Base-by-base conservation (phyloP, 2,888 invertebrate species). In the Sclerodermus sp. region DNA sequence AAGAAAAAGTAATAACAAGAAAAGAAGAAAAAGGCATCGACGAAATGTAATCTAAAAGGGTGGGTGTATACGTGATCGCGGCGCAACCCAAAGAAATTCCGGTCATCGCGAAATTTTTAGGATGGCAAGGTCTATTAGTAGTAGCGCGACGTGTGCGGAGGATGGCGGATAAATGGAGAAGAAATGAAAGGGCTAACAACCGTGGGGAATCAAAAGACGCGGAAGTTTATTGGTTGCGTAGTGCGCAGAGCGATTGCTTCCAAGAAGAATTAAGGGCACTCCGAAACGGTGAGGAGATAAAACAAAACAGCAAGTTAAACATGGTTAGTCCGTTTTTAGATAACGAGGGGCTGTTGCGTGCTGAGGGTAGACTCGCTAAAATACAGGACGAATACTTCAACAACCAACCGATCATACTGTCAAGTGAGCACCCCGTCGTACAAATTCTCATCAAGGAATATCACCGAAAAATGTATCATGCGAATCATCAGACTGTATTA, bases 401-500 rank as follows among this genome's bases (percentile, higher is more conserved):
- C 2, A 39, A 50, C 3, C 16, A 1, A n/a, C 56, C 55, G 0
- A 42, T 48, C 15, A 60, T 57, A 42, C 8, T 60, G 13, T 47
- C 51, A 23, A 51, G 53, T 15, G 31, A 42, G 42, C 52, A 51
- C n/a, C 46, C 32, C 3, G 12, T 29, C 9, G 41, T 47, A 2
- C 18, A 42, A 18, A 30, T 56, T n/a, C n/a, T 55, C 10, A 34
- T 57, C 1, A 31, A 32, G 1, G 31, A 53, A 1, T 51, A 49
- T 16, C 57, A 61, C 39, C 14, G n/a, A 16, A 30, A 16, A 6
- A 41, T 34, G 16, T n/a, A 38, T 3, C 51, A 61, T 23, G 53
- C 38, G n/a, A 53, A 45, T 32, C 16, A 36, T 8, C 50, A 60
- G n/a, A 55, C 49, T 5, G 53, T 57, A 1, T 14, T 60, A 8